Evolutionary conservation across 2,797 vertebrate genomes (phyloP).

Genomic region (Characodon lateralis): DNA sequence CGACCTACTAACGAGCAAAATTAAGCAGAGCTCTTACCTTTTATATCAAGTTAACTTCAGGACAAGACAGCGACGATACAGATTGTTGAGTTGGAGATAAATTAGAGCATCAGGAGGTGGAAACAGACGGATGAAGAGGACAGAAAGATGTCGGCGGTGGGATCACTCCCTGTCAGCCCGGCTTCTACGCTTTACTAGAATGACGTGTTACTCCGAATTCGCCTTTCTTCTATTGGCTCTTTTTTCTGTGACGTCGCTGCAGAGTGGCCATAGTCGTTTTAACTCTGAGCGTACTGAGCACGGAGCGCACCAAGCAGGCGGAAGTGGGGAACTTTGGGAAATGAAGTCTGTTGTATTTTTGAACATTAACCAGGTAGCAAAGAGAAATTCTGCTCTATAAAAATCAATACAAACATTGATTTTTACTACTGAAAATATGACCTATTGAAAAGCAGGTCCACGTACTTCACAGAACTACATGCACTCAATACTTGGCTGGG

Average conservation of each 20-base stretch:
- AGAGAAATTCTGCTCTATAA: not conserved
- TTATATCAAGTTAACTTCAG: conserved; percentile 19
- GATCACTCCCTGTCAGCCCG: conserved; percentile 48
- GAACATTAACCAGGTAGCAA: not conserved
- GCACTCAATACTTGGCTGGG: no score
- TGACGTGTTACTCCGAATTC: conserved; percentile 80
- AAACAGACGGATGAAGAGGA: conserved; percentile 13
- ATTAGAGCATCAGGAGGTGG: conserved; percentile 52
- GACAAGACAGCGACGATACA: conserved; percentile 14
- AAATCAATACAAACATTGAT: no score
- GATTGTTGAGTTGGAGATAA: conserved; percentile 7
- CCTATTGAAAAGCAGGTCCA: not conserved
- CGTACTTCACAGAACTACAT: not conserved
- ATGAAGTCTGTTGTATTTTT: not conserved
- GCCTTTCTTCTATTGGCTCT: conserved; percentile 64
- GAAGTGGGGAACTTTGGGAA: not conserved
- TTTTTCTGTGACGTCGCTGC: conserved; percentile 20
- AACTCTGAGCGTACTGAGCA: not conserved
- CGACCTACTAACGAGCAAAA: conserved; percentile 16
- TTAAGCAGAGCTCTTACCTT: conserved; percentile 60
- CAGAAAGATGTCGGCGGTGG: conserved; percentile 27
- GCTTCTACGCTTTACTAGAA: conserved; percentile 61
- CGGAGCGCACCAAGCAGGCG: not conserved
- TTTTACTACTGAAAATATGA: not conserved
- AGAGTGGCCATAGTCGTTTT: not conserved